Base-by-base conservation (phyloP, 1,140 invertebrate genomes). In the Drosophila pruinosa region DNA sequence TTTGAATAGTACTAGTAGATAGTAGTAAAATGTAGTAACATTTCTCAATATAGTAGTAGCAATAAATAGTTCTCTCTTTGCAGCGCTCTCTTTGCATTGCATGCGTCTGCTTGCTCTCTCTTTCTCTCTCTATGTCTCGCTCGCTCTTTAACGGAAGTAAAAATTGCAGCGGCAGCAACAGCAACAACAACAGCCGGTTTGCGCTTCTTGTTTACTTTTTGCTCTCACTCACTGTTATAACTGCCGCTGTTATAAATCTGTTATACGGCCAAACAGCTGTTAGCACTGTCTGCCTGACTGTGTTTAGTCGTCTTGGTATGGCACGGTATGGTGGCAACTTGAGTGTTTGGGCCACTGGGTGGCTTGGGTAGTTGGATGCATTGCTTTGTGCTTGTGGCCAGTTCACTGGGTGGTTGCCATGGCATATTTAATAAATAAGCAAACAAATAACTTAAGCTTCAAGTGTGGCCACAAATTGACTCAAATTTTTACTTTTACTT, bases 381-480 rank as follows among this genome's bases (percentile, higher is more conserved):
- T 28, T 1, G 8, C 10, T 38, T 39, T 50, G 22, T 31, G 22
- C 67, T 41, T 64, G 75, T 59, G 64, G 47, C 36, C 24, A 50
- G 31, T 36, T 43, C 39, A 28, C 14, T 50, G 69, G 54, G 62
- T 76, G 75, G 79, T 85, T 86, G 81, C 81, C 80, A 83, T 86
- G 81, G 72, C 72, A 56, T 67, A 61, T 64, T 56, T 72, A 72
- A 83, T 79, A 83, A 80, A 83, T 73, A 85, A 65, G 56, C 80
- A 86, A 83, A 83, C 71, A 83, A 83, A 76, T 76, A 85, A 76
- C 68, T 76, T 85, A 85, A 75, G 63, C 64, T 85, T 75, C 80
- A 79, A 83, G 81, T 86, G 81, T 73, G 72, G 72, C 59, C 72
- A 71, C 81, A 83, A 83, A 83, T 83, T 74, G 80, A 86, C 62